Conservation (phyloP, 2,888 invertebrate species). For the Penaeus monodon region DNA sequence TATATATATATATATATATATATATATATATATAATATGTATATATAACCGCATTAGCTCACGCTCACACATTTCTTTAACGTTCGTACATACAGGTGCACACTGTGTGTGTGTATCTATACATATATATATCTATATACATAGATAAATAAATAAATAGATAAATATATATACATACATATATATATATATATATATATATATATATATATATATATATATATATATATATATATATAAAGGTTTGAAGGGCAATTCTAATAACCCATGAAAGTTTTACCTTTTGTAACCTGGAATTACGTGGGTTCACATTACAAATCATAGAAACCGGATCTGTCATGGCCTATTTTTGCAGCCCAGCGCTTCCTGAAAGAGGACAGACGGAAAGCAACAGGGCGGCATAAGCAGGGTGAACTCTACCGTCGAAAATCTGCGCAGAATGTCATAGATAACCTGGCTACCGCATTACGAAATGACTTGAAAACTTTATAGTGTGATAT, state of each 20-base stretch:
- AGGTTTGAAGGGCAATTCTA: background rate
- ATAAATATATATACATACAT: slow-evolving; percentile 38
- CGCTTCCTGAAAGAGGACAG: no score
- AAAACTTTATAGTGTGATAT: no score
- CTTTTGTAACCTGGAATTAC: background rate
- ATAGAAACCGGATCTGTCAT: no score
- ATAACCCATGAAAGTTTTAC: background rate
- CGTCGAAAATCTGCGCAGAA: no score
- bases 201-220: slow-evolving; percentile 30
- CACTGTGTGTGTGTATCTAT: background rate
- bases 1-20: slow-evolving; percentile 46
- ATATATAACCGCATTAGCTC: no score
- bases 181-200: slow-evolving; percentile 46
- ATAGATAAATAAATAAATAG: slow-evolving; percentile 10
- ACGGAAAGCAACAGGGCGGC: no score
- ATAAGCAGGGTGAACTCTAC: no score
- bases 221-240: background rate
- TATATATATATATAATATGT: slow-evolving; percentile 27
- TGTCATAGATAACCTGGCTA: no score
- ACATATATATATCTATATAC: background rate
- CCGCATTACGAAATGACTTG: no score
- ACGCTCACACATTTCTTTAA: no score
- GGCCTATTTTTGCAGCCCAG: no score
- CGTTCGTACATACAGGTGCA: background rate
- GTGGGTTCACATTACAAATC: no score